Conservation (phyloP, 2,888 invertebrate genomes). For the Sericinus montela region DNA sequence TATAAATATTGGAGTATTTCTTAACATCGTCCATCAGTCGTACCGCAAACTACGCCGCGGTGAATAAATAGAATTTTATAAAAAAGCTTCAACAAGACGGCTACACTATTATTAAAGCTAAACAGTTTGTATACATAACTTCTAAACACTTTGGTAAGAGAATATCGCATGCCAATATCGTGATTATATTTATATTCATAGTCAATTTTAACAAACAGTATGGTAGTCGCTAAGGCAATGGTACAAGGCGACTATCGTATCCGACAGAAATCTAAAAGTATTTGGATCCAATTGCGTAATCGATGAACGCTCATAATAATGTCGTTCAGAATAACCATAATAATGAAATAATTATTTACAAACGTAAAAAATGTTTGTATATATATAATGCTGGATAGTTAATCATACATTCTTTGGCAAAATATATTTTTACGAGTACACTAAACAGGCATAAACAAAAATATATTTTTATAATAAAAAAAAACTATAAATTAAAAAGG, state of each 20-base stretch:
- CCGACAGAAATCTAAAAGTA: conserved; percentile 16
- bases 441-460: background rate
- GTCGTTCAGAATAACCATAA: too few relatives aligned
- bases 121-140: conserved; percentile 75
- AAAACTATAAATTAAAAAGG: background rate
- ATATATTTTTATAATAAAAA: too few relatives aligned
- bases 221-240: conserved; percentile 56
- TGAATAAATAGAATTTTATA: conserved; percentile 75
- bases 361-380: too few relatives aligned
- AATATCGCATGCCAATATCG: conserved; percentile 71
- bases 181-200: conserved; percentile 39
- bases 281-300: background rate
- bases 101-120: conserved; percentile 76
- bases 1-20: conserved; percentile 70
- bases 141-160: conserved; percentile 74
- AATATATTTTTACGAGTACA: background rate
- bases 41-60: conserved; percentile 69
- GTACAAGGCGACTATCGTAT: conserved; percentile 33
- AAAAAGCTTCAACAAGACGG: conserved; percentile 77
- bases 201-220: conserved; percentile 32
- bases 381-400: too few relatives aligned
- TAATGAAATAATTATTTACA: too few relatives aligned
- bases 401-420: conserved; percentile 1
- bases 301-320: too few relatives aligned
- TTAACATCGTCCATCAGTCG: conserved; percentile 72